phyloP scores from a whole-genome alignment of 2,888 invertebrate species.

The Agonopterix arenella region DNA sequence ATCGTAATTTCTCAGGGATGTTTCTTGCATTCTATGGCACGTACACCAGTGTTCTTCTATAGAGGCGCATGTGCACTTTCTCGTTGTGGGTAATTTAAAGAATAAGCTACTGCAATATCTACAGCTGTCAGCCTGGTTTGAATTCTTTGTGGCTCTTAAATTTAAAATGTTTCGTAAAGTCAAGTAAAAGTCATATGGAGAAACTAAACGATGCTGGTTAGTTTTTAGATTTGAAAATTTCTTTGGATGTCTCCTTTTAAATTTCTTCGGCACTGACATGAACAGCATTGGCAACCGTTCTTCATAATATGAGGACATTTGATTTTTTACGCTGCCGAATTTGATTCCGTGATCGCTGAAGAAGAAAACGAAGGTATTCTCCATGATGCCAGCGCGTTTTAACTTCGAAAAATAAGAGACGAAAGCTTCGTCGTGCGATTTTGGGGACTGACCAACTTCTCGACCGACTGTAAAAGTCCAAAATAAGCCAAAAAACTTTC shows the following conservation, averaged over 20 bases:
- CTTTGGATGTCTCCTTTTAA: neutral
- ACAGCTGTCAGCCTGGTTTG: neutral
- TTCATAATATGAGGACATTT: neutral
- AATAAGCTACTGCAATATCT: constrained; percentile 1
- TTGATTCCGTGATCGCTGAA: neutral
- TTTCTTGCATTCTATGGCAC: neutral
- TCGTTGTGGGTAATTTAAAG: neutral
- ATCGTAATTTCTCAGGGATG: neutral
- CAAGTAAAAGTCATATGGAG: constrained; percentile 2
- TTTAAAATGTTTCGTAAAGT: constrained; percentile 4
- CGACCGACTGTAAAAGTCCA: neutral
- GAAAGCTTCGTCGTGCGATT: neutral
- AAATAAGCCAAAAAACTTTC: neutral
- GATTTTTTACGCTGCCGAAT: neutral
- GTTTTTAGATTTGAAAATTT: neutral
- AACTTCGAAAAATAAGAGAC: neutral
- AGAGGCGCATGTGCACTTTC: neutral
- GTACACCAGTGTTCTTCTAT: neutral
- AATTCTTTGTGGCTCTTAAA: neutral
- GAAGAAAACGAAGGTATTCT: neutral
- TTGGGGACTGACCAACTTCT: neutral
- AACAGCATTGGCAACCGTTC: constrained; percentile 1
- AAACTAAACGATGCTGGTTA: neutral
- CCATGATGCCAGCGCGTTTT: neutral
- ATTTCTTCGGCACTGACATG: neutral